phyloP scores from a whole-genome alignment of 2,797 vertebrate genomes.

The Sebastiscus albofasciatus region DNA sequence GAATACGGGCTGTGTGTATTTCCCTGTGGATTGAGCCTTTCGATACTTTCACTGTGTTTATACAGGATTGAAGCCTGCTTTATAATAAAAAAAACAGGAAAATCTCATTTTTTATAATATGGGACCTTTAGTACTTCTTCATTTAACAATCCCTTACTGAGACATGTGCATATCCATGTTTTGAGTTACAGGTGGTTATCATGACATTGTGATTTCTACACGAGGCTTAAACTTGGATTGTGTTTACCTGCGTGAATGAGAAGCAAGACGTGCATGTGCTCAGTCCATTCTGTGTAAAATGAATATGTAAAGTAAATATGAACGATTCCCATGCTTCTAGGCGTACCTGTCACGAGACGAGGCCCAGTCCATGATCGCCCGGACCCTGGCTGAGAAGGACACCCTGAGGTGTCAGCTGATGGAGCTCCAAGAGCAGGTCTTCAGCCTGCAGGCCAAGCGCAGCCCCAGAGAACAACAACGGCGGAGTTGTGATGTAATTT shows the following conservation, averaged over 20 bases:
- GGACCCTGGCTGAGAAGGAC: conserved; percentile 88
- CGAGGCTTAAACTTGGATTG: background rate
- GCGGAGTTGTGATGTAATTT: conserved; percentile 50
- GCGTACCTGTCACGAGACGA: conserved; percentile 87
- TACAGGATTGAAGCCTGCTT: no score
- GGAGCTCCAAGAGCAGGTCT: conserved; percentile 84
- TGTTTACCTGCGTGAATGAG: background rate
- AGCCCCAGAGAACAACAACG: conserved; percentile 2
- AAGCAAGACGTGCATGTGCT: background rate
- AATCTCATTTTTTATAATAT: no score
- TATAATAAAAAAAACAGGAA: no score
- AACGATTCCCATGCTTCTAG: conserved; percentile 55
- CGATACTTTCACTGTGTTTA: no score
- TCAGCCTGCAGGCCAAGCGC: conserved; percentile 70
- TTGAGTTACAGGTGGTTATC: background rate
- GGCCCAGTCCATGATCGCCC: conserved; percentile 85
- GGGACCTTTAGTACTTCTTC: background rate
- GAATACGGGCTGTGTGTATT: no score
- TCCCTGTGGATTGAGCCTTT: no score
- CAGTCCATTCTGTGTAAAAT: background rate
- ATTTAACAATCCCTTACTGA: background rate
- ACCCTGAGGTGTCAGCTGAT: conserved; percentile 84
- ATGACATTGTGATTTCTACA: background rate
- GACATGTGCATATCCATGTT: background rate
- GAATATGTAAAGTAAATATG: background rate